Evolutionary conservation across 2,797 vertebrate species (phyloP).

Genomic region (Tiaroga cobitis): DNA sequence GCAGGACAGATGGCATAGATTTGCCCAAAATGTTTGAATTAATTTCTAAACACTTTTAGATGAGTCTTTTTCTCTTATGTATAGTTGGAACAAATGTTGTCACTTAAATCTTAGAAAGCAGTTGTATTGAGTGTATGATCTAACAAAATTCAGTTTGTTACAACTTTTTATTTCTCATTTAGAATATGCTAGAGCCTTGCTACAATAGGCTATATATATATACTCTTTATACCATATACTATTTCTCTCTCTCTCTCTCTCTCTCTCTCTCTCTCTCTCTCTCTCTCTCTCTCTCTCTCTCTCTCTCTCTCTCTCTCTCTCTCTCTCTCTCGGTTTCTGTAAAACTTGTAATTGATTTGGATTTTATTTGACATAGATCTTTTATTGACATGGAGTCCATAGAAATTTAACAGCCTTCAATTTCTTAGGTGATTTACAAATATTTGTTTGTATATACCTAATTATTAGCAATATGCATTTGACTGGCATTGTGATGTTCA

Average conservation of each 20-base stretch:
- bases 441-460: too few species aligned
- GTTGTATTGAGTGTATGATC: background rate
- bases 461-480: background rate
- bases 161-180: background rate
- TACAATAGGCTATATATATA: too few species aligned
- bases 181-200: background rate
- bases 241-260: background rate
- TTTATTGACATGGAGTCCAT: background rate
- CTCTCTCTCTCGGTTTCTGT: background rate
- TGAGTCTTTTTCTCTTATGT: background rate
- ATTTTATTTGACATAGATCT: background rate
- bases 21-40: constrained; percentile 12
- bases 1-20: background rate
- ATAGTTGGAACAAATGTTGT: background rate
- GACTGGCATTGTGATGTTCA: background rate
- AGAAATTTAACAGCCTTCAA: background rate
- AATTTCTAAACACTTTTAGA: background rate
- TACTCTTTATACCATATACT: too few species aligned
- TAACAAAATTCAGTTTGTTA: background rate
- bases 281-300: too few species aligned
- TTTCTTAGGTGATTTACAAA: background rate
- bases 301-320: background rate
- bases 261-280: background rate
- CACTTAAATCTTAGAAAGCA: background rate
- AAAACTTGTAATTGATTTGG: background rate